Base-by-base conservation (phyloP, 2,113 vertebrate species). In the Ceyx margarethae region DNA sequence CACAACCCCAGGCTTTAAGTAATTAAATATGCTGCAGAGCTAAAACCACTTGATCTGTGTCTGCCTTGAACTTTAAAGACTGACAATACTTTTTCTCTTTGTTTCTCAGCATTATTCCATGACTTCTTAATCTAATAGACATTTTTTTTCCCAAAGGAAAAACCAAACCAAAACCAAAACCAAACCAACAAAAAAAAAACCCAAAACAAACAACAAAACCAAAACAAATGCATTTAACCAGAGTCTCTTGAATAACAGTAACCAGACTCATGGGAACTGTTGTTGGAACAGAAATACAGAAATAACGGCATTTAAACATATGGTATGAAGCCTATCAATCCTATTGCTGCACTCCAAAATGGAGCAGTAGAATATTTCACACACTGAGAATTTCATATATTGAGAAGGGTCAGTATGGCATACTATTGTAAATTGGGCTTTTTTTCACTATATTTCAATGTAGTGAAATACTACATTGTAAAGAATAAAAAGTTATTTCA, bases 11-110 rank as follows among this genome's bases (percentile, higher is more conserved):
- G 35, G n/a, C 35, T 94, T 91, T 81, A 84, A 78, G 81, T 91
- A 91, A 96, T 94, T 88, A n/a, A 78, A 81, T 90, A 83, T 85
- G 18, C 29, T 83, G 71, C 67, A 86, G 64, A 85, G 26, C 33
- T 83, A 88, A 88, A 95, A 81, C 43, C 66, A 21, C 65, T 61
- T 45, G 7, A 62, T 82, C 51, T 69, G 35, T 65, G 21, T 73
- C 78, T 85, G 51, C 15, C 54, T 91, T 77, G 53, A 91, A 79
- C 77, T 84, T 53, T 68, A 91, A 88, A 88, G 20, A n/a, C 67
- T 81, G 48, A 53, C 40, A 25, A 28, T 72, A 57, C 40, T 85
- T 84, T 33, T 67, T 48, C n/a, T 90, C 12, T 83, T 88, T 54
- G 43, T 83, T 93, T 86, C n/a, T 84, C 22, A 26, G 35, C 72